phyloP scores from a whole-genome alignment of 1,140 invertebrate genomes.

The Panagrolaimus sp. region DNA sequence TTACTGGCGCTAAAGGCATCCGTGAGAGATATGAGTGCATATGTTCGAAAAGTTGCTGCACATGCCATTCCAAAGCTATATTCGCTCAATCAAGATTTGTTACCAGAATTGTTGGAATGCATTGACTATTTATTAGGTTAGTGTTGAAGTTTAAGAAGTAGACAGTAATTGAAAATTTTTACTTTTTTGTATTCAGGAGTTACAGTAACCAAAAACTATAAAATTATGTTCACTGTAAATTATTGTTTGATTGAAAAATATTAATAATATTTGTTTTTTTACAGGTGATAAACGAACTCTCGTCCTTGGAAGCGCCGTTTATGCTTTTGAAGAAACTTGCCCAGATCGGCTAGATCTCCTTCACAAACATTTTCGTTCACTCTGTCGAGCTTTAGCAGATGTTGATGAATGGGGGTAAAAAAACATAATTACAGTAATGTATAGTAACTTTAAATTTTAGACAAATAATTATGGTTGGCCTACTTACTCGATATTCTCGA shows the following conservation, averaged over 20 bases:
- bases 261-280: too few relatives aligned
- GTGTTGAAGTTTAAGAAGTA: too few relatives aligned
- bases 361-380: constrained; percentile 87
- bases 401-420: constrained; percentile 73
- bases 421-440: too few relatives aligned
- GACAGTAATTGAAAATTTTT: too few relatives aligned
- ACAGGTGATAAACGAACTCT: constrained; percentile 87
- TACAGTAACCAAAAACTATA: too few relatives aligned
- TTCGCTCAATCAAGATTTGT: constrained; percentile 84
- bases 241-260: too few relatives aligned
- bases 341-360: constrained; percentile 91
- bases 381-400: constrained; percentile 89
- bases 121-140: constrained; percentile 71
- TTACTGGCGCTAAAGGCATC: constrained; percentile 84
- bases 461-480: constrained; percentile 90
- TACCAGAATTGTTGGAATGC: constrained; percentile 85
- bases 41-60: constrained; percentile 93
- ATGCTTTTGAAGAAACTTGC: constrained; percentile 94
- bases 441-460: too few relatives aligned
- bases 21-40: constrained; percentile 93
- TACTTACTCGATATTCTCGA: constrained; percentile 85
- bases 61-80: constrained; percentile 99
- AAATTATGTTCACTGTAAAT: too few relatives aligned
- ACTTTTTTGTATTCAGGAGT: too few relatives aligned
- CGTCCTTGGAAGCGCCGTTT: constrained; percentile 94